Conservation (phyloP, 2,113 vertebrate species). For the Myodes glareolus region DNA sequence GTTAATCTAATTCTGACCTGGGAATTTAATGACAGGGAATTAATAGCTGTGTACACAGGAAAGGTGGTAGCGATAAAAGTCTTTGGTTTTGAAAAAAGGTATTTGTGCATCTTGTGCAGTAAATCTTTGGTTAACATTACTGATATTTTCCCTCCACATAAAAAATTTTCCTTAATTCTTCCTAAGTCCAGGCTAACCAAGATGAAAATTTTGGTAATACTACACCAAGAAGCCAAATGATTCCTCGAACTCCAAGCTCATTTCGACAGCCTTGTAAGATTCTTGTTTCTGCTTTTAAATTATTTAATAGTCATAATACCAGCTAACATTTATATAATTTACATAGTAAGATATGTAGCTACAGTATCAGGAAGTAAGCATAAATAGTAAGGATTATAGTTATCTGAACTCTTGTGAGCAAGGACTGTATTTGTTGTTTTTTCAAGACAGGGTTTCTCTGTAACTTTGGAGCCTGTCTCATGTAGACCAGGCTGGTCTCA, state of each 20-base stretch:
- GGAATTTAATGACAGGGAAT: not conserved
- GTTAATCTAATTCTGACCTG: not conserved
- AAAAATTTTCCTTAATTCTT: slow-evolving; percentile 80
- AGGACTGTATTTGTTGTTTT: not conserved
- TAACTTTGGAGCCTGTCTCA: too few relatives aligned
- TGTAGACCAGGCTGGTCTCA: too few relatives aligned
- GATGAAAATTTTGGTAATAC: slow-evolving; percentile 83
- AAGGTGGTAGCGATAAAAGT: slow-evolving; percentile 40
- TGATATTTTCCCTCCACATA: slow-evolving; percentile 31
- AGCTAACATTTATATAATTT: not conserved
- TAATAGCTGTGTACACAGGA: slow-evolving; percentile 12
- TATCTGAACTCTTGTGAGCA: slow-evolving; percentile 1
- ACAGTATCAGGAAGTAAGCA: not conserved
- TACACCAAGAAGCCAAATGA: slow-evolving; percentile 78
- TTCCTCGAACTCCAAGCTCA: slow-evolving; percentile 83
- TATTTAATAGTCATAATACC: slow-evolving; percentile 33
- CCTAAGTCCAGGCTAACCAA: slow-evolving; percentile 82
- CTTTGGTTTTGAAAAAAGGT: slow-evolving; percentile 15
- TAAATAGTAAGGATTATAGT: slow-evolving; percentile 34
- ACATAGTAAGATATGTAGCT: slow-evolving; percentile 32
- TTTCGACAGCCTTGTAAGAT: slow-evolving; percentile 86
- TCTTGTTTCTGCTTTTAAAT: slow-evolving; percentile 48
- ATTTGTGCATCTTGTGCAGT: slow-evolving; percentile 46
- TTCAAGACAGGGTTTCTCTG: too few relatives aligned
- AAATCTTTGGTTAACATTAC: slow-evolving; percentile 29